Conservation (phyloP, 2,888 invertebrate genomes). For the Volucella zonaria region DNA sequence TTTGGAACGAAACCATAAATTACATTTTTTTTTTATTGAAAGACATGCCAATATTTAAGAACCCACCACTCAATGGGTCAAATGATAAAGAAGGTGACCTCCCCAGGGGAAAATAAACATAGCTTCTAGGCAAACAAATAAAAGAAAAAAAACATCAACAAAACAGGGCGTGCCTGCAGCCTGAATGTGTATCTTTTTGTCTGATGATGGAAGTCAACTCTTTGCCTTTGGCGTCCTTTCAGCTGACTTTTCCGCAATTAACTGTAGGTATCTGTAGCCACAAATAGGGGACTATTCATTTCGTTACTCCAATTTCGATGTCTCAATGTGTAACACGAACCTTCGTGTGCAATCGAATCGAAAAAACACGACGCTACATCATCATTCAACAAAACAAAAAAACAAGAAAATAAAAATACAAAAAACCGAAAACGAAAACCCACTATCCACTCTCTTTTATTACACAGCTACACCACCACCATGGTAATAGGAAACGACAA, state of each 20-base stretch:
- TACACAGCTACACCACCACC: constrained; percentile 1
- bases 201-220: constrained; percentile 14
- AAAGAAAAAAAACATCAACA: neutral
- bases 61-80: neutral
- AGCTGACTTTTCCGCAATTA: constrained; percentile 24
- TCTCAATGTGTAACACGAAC: constrained; percentile 48
- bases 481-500: constrained; percentile 44
- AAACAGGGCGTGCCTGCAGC: constrained; percentile 28
- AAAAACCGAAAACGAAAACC: too few relatives aligned
- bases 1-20: neutral
- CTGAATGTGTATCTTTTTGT: constrained; percentile 28
- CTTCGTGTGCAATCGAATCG: constrained; percentile 55
- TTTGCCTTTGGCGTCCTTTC: neutral
- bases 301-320: constrained; percentile 8
- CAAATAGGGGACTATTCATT: constrained; percentile 23
- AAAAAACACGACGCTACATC: constrained; percentile 40
- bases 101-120: constrained; percentile 1
- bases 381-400: neutral
- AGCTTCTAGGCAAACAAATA: constrained; percentile 13
- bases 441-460: constrained; percentile 9
- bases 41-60: constrained; percentile 9
- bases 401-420: too few relatives aligned
- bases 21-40: constrained; percentile 18
- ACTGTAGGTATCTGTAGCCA: constrained; percentile 28
- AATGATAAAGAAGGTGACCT: constrained; percentile 4